Evolutionary conservation across 1,140 invertebrate genomes (phyloP), one percentile per base, ranked within the genome.

Genomic region (Metopolophium dirhodum): DNA sequence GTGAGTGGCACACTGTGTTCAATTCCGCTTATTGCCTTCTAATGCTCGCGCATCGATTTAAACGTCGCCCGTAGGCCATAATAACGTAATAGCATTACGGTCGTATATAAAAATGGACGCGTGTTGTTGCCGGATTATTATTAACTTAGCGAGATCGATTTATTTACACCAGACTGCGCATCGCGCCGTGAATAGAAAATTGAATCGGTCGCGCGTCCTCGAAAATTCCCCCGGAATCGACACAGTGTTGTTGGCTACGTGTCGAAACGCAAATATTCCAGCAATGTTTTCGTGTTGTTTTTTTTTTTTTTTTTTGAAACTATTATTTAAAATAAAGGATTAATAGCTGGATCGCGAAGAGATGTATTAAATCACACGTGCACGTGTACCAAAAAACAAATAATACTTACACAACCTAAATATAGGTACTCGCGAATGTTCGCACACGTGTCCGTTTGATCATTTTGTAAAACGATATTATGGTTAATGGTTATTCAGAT

Each of bases 61-160:
- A 92, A 92, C 51, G 82, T 85, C 91, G 82, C 49, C 37, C 82
- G 82, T 45, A 41, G 91, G 82, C 45, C n/a, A 37, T 91, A 92
- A 92, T 92, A 92, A 92, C 82, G 68, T 37, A 83, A 91, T 91
- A 91, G 61, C 90, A 83, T 91, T 83, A 91, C 45, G 30, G n/a
- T 41, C 45, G 82, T 83, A 57, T 51, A 85, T 82, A 85, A 85
- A 93, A 85, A 93, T 41, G 82, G 82, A 85, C n/a, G 91, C 49
- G 47, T 57, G 49, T 85, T 83, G 91, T 91, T 91, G 45, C 90
- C 41, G 90, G 90, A 91, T 83, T 91, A 83, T 91, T 91, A 91
- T 91, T 91, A 91, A 92, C 77, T 92, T 92, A 85, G 91, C 22
- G 35, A n/a, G 77, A 92, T 92, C 91, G 91, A 92, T 92, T 92